These are phyloP conservation scores for Hemicordylus capensis DNA, from an alignment of 2,113 vertebrate species.

Conservation along the genomic window DNA sequence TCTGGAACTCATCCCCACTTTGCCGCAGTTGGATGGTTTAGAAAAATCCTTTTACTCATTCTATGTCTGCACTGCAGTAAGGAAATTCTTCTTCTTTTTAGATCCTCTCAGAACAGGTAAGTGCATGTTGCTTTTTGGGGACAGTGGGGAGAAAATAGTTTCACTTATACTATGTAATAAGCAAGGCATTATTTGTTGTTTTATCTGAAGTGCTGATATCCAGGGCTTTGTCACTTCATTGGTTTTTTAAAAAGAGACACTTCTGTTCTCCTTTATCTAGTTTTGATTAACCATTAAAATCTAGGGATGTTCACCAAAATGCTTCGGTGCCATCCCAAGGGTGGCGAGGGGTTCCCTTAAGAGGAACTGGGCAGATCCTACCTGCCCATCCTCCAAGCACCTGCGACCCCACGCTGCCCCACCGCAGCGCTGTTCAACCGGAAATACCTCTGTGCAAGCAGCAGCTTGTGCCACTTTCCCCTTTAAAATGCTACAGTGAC, in stretches of 20 bases:
- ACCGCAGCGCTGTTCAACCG: too few relatives aligned
- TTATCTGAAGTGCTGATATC: background rate
- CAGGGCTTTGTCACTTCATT: background rate
- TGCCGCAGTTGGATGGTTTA: slow-evolving; percentile 94
- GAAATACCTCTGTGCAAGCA: too few relatives aligned
- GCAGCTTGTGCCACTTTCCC: too few relatives aligned
- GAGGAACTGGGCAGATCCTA: too few relatives aligned
- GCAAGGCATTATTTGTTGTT: background rate
- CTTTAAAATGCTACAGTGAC: too few relatives aligned
- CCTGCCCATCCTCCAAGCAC: too few relatives aligned
- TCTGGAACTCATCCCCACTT: slow-evolving; percentile 95
- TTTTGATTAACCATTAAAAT: background rate
- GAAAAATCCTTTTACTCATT: slow-evolving; percentile 99
- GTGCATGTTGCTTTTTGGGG: slow-evolving; percentile 17
- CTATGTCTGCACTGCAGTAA: slow-evolving; percentile 97
- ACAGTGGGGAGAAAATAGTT: slow-evolving; percentile 6
- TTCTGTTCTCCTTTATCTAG: background rate
- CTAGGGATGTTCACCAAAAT: too few relatives aligned
- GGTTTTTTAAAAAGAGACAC: background rate
- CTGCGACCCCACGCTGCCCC: too few relatives aligned
- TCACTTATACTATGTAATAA: slow-evolving; percentile 20
- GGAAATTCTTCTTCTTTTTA: slow-evolving; percentile 98
- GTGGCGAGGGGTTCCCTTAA: too few relatives aligned
- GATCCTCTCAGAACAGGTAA: slow-evolving; percentile 95
- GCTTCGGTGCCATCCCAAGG: too few relatives aligned